phyloP scores from a whole-genome alignment of 2,113 vertebrate species.

The Columba livia region DNA sequence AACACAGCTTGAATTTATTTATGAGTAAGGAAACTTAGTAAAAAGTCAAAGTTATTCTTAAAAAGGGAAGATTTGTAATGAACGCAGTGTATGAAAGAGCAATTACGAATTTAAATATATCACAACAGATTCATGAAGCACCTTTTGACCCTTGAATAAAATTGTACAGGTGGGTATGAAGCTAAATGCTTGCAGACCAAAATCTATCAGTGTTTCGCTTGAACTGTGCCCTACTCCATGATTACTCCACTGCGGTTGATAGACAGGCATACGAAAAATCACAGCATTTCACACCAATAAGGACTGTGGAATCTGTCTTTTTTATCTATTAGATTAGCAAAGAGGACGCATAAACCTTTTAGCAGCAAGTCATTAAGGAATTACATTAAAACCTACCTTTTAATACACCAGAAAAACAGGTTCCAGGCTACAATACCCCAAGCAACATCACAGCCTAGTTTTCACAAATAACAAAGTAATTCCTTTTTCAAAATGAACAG shows the following conservation, averaged over 20 bases:
- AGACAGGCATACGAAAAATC: background rate
- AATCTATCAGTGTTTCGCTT: background rate
- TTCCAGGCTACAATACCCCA: background rate
- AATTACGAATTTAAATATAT: background rate
- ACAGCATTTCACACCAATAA: background rate
- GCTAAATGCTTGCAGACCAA: background rate
- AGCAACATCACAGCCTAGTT: background rate
- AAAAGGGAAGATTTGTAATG: background rate
- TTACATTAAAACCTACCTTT: background rate
- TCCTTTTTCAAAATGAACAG: background rate
- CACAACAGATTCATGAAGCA: background rate
- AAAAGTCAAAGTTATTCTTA: background rate
- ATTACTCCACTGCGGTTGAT: background rate
- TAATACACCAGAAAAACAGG: background rate
- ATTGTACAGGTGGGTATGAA: background rate
- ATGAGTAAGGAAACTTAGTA: background rate
- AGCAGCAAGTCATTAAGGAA: background rate
- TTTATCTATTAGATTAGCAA: background rate
- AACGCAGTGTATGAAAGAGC: background rate
- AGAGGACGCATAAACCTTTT: background rate
- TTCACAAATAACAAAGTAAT: background rate
- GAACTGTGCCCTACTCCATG: background rate
- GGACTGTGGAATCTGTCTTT: background rate
- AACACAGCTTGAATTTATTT: background rate
- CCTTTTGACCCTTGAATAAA: background rate